phyloP scores from a whole-genome alignment of 2,888 invertebrate species.

The Calephelis perditalis region DNA sequence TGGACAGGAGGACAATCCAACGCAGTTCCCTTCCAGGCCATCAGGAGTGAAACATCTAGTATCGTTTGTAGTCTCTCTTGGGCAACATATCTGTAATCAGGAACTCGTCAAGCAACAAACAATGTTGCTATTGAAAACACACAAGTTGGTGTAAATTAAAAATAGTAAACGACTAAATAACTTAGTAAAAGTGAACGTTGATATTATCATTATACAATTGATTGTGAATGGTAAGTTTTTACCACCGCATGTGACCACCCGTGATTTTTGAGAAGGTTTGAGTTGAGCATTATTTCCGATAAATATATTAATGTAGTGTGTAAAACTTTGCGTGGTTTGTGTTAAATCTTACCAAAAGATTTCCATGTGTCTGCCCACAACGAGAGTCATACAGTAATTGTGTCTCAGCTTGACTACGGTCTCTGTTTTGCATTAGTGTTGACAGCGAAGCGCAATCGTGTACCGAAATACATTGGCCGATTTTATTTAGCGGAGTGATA shows the following conservation, averaged over 20 bases:
- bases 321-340: background rate
- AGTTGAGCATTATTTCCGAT: no score
- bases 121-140: no score
- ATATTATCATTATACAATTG: no score
- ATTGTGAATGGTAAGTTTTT: no score
- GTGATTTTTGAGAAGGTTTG: no score
- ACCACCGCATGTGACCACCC: no score
- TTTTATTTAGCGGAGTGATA: conserved; percentile 46
- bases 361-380: conserved; percentile 40
- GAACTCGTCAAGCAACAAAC: no score
- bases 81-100: conserved; percentile 46
- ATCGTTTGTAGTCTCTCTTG: conserved; percentile 14
- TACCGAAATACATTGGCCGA: conserved; percentile 57
- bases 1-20: conserved; percentile 36
- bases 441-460: conserved; percentile 49
- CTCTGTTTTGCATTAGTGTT: conserved; percentile 40
- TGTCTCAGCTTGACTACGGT: conserved; percentile 50
- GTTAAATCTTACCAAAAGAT: conserved; percentile 30
- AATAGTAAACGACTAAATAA: no score
- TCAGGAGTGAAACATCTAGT: conserved; percentile 37
- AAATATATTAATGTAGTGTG: background rate
- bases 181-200: no score
- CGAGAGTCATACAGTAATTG: conserved; percentile 50
- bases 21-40: conserved; percentile 36
- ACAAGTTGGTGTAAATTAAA: no score